Conservation (phyloP, 2,113 vertebrate genomes). For the Hemiscyllium ocellatum region DNA sequence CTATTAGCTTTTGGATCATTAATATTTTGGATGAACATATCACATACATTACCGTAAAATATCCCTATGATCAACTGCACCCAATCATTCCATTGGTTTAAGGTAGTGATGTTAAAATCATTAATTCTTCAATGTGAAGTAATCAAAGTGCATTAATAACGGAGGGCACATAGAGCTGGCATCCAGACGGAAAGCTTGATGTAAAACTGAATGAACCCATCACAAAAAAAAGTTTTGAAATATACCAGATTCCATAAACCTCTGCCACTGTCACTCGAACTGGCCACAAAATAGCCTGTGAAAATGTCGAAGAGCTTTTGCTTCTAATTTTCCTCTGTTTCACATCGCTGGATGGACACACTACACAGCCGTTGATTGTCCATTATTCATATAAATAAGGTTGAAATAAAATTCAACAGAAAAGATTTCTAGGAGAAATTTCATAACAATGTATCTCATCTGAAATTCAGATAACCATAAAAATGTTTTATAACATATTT, state of each 20-base stretch:
- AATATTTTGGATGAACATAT: neutral
- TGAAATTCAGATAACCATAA: neutral
- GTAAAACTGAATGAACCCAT: neutral
- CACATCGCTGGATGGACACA: neutral
- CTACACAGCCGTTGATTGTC: neutral
- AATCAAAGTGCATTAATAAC: neutral
- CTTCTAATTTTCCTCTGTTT: neutral
- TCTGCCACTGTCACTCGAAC: neutral
- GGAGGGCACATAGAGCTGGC: neutral
- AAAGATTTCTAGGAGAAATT: neutral
- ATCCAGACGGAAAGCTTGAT: neutral
- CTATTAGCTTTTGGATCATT: neutral
- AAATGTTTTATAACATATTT: neutral
- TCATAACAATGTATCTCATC: neutral
- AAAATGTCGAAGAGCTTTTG: neutral
- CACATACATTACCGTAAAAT: neutral
- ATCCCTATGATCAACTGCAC: neutral
- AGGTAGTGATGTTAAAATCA: neutral
- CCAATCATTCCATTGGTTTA: neutral
- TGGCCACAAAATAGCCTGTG: neutral
- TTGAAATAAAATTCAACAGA: neutral
- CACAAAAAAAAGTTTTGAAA: neutral
- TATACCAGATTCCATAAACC: neutral
- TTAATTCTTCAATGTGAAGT: slow-evolving; percentile 7
- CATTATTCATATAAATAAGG: neutral